Evolutionary conservation across 2,113 vertebrate genomes (phyloP).

Genomic region (Periophthalmodon schlosseri): DNA sequence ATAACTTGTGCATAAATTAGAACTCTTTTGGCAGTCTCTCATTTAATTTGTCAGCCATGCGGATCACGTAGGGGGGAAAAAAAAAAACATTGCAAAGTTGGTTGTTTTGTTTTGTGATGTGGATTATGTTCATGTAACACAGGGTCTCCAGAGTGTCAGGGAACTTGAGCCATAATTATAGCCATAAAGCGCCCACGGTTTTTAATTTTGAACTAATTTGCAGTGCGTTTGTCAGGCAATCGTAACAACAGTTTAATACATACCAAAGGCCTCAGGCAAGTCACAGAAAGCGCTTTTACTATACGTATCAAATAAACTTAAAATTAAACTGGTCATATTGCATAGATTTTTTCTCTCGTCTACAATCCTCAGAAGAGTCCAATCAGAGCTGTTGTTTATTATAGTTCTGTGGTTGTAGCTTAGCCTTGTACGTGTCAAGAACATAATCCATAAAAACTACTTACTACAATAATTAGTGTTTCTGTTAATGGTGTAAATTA

Average conservation of each 20-base stretch:
- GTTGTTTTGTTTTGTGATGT: constrained; percentile 22
- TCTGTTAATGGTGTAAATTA: neutral
- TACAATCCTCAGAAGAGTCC: constrained; percentile 37
- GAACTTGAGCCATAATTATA: constrained; percentile 56
- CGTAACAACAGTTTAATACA: constrained; percentile 22
- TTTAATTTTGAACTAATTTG: constrained; percentile 52
- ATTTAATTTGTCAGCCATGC: constrained; percentile 56
- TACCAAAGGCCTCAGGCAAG: constrained; percentile 39
- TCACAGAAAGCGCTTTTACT: constrained; percentile 24
- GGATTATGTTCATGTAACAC: constrained; percentile 37
- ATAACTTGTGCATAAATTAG: constrained; percentile 60
- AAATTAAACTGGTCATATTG: constrained; percentile 37
- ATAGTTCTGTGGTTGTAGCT: neutral
- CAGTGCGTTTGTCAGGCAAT: constrained; percentile 49
- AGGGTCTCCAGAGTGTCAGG: constrained; percentile 41
- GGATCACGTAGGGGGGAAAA: constrained; percentile 18
- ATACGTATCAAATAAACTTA: constrained; percentile 38
- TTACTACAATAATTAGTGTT: neutral
- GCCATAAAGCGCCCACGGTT: constrained; percentile 51
- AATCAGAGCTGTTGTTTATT: constrained; percentile 1
- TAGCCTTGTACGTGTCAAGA: neutral
- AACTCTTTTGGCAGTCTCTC: constrained; percentile 37
- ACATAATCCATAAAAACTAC: neutral
- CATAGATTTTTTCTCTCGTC: constrained; percentile 19
- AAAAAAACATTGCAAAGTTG: neutral